phyloP scores from a whole-genome alignment of 1,140 invertebrate species.

The Uloborus diversus region DNA sequence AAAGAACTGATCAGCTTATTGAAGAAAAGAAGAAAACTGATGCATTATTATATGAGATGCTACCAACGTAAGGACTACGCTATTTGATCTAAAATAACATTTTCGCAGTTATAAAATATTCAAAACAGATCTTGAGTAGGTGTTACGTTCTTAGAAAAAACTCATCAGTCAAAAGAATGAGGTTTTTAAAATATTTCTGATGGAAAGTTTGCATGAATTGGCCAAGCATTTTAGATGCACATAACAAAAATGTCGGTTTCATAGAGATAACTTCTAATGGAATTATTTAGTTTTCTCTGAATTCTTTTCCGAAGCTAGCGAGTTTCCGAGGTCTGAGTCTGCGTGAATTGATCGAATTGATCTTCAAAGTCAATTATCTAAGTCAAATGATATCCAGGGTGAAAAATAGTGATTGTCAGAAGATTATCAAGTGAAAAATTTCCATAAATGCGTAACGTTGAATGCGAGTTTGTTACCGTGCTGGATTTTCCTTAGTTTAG shows the following conservation, averaged over 20 bases:
- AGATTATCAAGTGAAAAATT: too few species aligned
- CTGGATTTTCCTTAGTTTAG: too few species aligned
- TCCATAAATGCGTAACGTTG: too few species aligned
- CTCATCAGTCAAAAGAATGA: background rate
- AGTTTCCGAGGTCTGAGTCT: too few species aligned
- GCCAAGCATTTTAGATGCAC: background rate
- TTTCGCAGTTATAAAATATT: background rate
- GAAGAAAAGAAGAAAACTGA: constrained; percentile 96
- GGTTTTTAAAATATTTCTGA: background rate
- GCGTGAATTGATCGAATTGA: too few species aligned
- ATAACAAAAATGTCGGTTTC: background rate
- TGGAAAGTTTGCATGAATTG: background rate
- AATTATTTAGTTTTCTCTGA: too few species aligned
- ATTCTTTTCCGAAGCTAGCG: too few species aligned
- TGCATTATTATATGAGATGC: constrained; percentile 90
- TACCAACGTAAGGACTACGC: constrained; percentile 76
- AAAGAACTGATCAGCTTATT: constrained; percentile 84
- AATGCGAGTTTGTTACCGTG: too few species aligned
- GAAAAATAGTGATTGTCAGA: too few species aligned
- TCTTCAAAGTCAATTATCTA: too few species aligned
- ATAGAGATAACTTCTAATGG: too few species aligned
- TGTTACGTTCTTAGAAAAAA: background rate
- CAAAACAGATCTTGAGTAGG: background rate
- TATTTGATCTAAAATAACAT: background rate
- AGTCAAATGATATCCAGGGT: too few species aligned